Evolutionary conservation across 2,113 vertebrate genomes (phyloP), one percentile per base, ranked within the genome.

Genomic region (Misgurnus anguillicaudatus): DNA sequence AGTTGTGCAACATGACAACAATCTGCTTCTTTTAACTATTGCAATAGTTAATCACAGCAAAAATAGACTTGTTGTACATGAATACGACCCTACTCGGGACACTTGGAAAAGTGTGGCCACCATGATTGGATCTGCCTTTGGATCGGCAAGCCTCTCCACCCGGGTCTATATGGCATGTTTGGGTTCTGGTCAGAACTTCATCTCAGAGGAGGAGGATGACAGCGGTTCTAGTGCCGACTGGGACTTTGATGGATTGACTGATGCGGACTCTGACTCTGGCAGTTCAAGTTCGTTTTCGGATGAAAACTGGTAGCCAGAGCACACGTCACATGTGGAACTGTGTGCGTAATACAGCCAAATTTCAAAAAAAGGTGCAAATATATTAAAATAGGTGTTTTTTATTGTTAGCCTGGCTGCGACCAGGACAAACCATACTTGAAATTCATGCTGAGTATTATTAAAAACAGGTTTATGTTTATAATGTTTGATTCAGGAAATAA

Each of bases 221-320:
- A 95, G 94, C 9, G 94, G 94, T 61, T 95, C 94, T 72, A 96
- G 94, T 39, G 94, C 94, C 10, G 94, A 96, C 83, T 96, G 94
- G 94, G 94, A 94, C 87, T 90, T 95, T 66, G 94, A 95, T 17
- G 94, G 94, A 17, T 75, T 95, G 85, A 95, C 93, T 21, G 94
- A 96, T 8, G 90, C 92, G 9, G 94, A 95, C 83, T 95, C 94
- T 0, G 94, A 95, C 79, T 95, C 94, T 0, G 94, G 92, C 82
- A 95, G 94, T 85, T 95, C 94, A 5, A 95, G 94, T 86, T 96
- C 94, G 0, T 95, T 96, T 88, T 95, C 94, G 39, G 94, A 95
- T 78, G 94, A 96, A 84, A 93, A 92, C 77, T 93, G 92, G 91
- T 92, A 91, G 87, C 60, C 55, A 73, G 57, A 13, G 24, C 17